Evolutionary conservation across 2,888 invertebrate genomes (phyloP).

Genomic region (Eupithecia subumbrata): DNA sequence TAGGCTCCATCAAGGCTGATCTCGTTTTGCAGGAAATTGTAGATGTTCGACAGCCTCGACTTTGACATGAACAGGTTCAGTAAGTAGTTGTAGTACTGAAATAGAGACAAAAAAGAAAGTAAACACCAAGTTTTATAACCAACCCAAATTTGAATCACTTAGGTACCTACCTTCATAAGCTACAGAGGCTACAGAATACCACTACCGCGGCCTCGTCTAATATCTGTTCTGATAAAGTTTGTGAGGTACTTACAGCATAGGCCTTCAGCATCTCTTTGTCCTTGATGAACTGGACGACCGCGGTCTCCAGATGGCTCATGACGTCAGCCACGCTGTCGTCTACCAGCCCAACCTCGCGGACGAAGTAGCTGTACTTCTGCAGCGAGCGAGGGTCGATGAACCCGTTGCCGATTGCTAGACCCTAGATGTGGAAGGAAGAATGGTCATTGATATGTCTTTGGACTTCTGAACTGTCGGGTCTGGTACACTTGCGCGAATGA

Average conservation of each 20-base stretch:
- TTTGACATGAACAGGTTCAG: slow-evolving; percentile 73
- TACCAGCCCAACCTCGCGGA: slow-evolving; percentile 81
- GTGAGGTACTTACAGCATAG: slow-evolving; percentile 68
- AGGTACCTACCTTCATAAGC: neutral
- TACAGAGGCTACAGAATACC: too few species aligned
- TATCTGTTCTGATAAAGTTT: neutral
- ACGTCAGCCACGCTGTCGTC: slow-evolving; percentile 78
- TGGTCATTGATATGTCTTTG: neutral
- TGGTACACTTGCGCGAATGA: neutral
- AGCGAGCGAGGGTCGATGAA: slow-evolving; percentile 83
- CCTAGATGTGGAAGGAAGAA: slow-evolving; percentile 55
- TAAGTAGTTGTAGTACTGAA: slow-evolving; percentile 80
- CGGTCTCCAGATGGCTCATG: slow-evolving; percentile 74
- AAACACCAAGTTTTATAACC: neutral
- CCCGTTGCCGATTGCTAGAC: slow-evolving; percentile 83
- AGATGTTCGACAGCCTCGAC: slow-evolving; percentile 75
- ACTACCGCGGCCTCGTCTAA: too few species aligned
- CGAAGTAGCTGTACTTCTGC: slow-evolving; percentile 81
- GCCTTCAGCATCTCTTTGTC: slow-evolving; percentile 77
- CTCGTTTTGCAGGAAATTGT: slow-evolving; percentile 79
- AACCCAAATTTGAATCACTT: neutral
- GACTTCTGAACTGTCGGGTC: neutral
- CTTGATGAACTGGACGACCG: slow-evolving; percentile 73
- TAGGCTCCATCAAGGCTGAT: slow-evolving; percentile 69
- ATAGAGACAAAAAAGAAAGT: slow-evolving; percentile 31